A percentile compares a stretch with the other conserved stretches of the same genome.
These are phyloP conservation scores for Chamaetylas fuelleborni DNA, from an alignment of 2,113 vertebrate genomes.

Conservation along the genomic window DNA sequence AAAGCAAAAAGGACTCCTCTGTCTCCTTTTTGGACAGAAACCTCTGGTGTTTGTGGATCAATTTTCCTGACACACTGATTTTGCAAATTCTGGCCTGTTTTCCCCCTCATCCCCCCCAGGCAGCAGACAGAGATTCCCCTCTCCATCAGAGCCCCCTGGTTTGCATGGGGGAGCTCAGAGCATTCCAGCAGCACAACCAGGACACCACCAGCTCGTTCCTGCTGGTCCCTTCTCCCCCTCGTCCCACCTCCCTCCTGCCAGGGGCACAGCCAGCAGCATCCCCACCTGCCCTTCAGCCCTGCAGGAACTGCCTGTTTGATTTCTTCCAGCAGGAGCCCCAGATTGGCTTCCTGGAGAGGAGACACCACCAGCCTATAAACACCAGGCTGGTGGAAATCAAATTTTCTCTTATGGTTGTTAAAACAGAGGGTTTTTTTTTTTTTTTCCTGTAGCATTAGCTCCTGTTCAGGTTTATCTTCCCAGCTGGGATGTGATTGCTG, in stretches of 20 bases:
- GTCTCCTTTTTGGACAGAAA: too few species aligned
- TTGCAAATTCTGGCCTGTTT: too few species aligned
- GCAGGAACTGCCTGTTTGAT: slow-evolving; percentile 9
- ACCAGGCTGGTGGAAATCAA: slow-evolving; percentile 44
- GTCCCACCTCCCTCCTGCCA: neutral
- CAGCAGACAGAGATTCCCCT: too few species aligned
- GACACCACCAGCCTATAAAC: slow-evolving; percentile 34
- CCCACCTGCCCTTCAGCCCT: neutral
- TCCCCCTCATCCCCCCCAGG: too few species aligned
- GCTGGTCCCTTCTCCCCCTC: neutral
- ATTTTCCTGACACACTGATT: too few species aligned
- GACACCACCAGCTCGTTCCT: too few species aligned
- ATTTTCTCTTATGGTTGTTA: slow-evolving; percentile 29
- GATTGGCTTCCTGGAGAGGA: slow-evolving; percentile 42
- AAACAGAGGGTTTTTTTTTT: neutral
- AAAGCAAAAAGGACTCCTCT: too few species aligned
- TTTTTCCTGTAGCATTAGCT: neutral
- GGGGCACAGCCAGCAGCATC: neutral
- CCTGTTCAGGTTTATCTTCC: neutral
- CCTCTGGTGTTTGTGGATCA: too few species aligned
- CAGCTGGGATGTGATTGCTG: slow-evolving; percentile 33
- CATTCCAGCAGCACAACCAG: too few species aligned
- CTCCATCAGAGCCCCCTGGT: too few species aligned
- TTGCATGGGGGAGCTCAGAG: too few species aligned
- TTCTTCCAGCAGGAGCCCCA: slow-evolving; percentile 16